Evolutionary conservation across 2,797 vertebrate genomes (phyloP).

Genomic region (Kryptopterus vitreolus): DNA sequence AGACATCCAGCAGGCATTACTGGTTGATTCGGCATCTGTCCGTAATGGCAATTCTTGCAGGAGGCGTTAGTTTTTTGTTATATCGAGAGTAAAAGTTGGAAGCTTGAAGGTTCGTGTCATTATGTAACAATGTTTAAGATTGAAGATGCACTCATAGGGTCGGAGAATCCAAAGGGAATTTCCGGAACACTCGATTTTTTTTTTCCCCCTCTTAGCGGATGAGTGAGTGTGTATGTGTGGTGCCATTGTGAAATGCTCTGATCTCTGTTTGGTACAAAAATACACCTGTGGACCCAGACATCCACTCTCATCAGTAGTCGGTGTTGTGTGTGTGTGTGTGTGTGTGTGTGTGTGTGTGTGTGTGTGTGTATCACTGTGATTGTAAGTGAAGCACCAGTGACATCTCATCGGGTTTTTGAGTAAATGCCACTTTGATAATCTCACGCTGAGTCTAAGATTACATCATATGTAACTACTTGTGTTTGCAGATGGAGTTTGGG

Average conservation of each 20-base stretch:
- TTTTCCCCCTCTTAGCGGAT: not conserved
- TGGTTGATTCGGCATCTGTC: not conserved
- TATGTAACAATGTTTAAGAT: not conserved
- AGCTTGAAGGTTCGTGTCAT: not conserved
- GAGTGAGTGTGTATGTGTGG: constrained; percentile 33
- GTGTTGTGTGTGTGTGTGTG: constrained; percentile 10
- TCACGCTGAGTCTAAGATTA: constrained; percentile 64
- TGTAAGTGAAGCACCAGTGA: constrained; percentile 55
- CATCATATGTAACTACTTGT: constrained; percentile 62
- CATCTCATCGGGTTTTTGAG: constrained; percentile 60
- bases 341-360: constrained; percentile 21
- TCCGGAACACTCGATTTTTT: not conserved
- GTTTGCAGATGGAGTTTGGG: constrained; percentile 72
- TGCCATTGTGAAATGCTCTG: constrained; percentile 14
- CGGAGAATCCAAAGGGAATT: not conserved
- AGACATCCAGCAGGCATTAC: not conserved
- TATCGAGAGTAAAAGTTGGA: not conserved
- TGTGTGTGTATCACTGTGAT: constrained; percentile 11
- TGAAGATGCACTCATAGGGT: not conserved
- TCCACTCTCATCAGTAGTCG: constrained; percentile 46
- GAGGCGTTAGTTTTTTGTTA: not conserved
- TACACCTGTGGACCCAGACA: constrained; percentile 38
- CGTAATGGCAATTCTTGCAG: not conserved
- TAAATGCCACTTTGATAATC: constrained; percentile 68
- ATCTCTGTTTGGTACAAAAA: constrained; percentile 45